These are phyloP conservation scores for Prionace glauca DNA, from an alignment of 2,797 vertebrate genomes.

Conservation along the genomic window DNA sequence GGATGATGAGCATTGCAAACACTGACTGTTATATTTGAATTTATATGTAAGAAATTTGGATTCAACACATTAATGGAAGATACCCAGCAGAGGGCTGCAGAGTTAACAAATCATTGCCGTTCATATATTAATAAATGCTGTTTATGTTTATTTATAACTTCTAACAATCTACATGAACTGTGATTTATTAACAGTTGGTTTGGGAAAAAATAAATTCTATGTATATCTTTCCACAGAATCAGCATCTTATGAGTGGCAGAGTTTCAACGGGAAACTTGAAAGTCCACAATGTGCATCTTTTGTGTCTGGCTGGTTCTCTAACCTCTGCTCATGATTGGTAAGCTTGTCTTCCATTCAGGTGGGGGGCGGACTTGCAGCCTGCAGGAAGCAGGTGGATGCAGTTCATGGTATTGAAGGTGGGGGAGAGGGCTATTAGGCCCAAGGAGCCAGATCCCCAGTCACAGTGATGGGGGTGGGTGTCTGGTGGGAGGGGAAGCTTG, in stretches of 20 bases:
- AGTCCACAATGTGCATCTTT: background rate
- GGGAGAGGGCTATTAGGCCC: too few relatives aligned
- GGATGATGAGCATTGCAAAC: background rate
- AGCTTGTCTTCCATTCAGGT: background rate
- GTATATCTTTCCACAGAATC: background rate
- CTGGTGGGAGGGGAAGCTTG: too few relatives aligned
- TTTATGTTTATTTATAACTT: constrained; percentile 21
- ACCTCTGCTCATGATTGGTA: background rate
- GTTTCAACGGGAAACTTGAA: background rate
- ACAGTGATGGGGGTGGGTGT: too few relatives aligned
- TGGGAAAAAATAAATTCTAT: background rate
- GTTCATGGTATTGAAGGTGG: background rate
- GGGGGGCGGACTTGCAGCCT: background rate
- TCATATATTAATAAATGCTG: background rate
- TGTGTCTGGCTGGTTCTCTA: background rate
- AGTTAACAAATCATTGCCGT: background rate
- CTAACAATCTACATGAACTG: background rate
- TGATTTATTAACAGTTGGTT: constrained; percentile 15
- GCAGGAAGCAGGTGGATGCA: background rate
- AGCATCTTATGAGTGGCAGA: background rate
- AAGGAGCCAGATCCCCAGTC: too few relatives aligned
- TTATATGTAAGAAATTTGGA: too few relatives aligned
- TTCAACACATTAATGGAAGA: background rate
- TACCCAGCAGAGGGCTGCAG: background rate
- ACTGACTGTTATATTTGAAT: background rate